phyloP scores from a whole-genome alignment of 2,797 vertebrate genomes.

The Urocyon cinereoargenteus region DNA sequence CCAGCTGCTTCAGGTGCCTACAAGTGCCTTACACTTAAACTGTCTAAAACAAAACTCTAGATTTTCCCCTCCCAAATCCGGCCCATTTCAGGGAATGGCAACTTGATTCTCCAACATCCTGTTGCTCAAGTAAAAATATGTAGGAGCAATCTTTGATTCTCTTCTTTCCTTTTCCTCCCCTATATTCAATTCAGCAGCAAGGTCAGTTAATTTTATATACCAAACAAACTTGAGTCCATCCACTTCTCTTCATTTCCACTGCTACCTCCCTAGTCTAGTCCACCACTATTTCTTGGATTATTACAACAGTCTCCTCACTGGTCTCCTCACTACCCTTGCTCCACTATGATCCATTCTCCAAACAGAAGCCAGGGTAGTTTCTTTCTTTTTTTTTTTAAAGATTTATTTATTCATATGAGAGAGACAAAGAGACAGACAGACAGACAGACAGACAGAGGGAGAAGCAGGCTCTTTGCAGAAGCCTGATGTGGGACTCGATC shows the following conservation, averaged over 20 bases:
- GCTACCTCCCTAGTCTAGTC: neutral
- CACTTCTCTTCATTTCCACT: neutral
- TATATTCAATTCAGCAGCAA: neutral
- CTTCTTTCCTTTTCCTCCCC: neutral
- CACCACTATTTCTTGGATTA: neutral
- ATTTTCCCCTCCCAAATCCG: neutral
- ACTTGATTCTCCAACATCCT: neutral
- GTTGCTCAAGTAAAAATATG: neutral
- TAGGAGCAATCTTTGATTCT: neutral
- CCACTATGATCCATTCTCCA: neutral
- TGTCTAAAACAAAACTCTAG: neutral
- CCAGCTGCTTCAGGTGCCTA: neutral
- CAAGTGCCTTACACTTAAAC: neutral
- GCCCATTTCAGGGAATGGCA: neutral
- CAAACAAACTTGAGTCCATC: neutral
- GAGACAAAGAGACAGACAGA: no score
- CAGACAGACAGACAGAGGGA: no score
- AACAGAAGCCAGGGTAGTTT: neutral
- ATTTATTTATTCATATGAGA: no score
- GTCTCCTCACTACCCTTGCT: neutral
- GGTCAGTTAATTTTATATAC: neutral
- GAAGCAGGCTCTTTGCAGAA: no score
- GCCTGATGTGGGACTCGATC: no score
- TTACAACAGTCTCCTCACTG: neutral
- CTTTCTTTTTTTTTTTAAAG: neutral